Conservation (phyloP, 2,888 invertebrate genomes). For the Idaea aversata region DNA sequence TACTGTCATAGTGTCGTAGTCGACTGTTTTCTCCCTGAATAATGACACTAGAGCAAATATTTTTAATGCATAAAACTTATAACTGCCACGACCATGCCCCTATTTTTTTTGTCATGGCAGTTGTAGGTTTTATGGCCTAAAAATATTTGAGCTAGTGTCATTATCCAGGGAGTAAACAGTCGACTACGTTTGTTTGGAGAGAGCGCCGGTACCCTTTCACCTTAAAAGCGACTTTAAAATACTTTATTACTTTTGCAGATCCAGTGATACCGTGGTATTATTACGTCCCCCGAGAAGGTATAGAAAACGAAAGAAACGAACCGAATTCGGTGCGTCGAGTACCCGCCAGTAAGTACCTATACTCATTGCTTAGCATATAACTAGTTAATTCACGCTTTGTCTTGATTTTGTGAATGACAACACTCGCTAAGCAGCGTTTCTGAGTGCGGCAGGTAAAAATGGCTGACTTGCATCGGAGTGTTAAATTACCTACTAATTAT, state of each 20-base stretch:
- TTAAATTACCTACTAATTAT: conserved; percentile 5
- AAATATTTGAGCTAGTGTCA: no score
- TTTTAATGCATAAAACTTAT: no score
- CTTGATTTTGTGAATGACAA: not conserved
- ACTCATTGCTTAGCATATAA: not conserved
- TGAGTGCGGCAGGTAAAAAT: not conserved
- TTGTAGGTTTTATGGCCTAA: no score
- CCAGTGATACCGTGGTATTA: conserved; percentile 97
- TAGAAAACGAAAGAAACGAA: conserved; percentile 85
- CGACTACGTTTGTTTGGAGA: no score
- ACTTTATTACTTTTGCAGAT: conserved; percentile 78
- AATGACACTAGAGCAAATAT: no score
- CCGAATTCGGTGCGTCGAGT: conserved; percentile 84
- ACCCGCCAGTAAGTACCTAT: conserved; percentile 79
- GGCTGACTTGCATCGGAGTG: not conserved
- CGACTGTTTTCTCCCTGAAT: no score
- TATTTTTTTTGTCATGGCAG: no score
- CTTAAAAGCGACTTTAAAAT: not conserved
- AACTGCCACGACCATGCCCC: no score
- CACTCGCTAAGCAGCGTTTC: not conserved
- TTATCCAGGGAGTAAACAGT: no score
- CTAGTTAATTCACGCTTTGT: not conserved
- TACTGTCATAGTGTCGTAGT: no score
- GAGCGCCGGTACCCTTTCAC: no score
- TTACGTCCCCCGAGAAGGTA: conserved; percentile 86